Base-by-base conservation (phyloP, 2,113 vertebrate species). In the Dromiciops gliroides region DNA sequence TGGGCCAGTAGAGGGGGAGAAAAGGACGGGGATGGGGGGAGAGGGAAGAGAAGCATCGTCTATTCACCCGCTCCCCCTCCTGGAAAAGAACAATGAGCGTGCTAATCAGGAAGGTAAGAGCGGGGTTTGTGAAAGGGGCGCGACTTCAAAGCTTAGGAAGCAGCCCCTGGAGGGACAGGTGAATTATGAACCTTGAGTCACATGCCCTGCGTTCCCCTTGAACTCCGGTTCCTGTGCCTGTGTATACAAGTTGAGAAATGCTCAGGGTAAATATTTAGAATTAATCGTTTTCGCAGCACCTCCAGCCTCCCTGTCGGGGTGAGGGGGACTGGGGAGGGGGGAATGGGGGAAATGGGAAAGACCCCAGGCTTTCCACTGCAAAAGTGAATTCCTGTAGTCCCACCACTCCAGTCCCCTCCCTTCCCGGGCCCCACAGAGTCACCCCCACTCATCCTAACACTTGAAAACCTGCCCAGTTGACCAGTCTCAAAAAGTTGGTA, bases 121-220 rank as follows among this genome's bases (percentile, higher is more conserved):
- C 75, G 96, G 60, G 23, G 93, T 16, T 97, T 97, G 97, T 97
- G 97, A 97, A 97, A 98, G 92, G 96, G 92, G 90, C 98, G 96
- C 83, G 93, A 98, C 98, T 98, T 98, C 98, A 98, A 98, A 99
- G 98, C 67, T 95, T 96, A 97, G 83, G 94, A 95, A 96, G 98
- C 97, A 98, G 98, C 97, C 98, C 98, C 98, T 96, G 83, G 91
- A 97, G 98, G 98, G 98, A 97, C 98, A 97, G 97, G 96, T 98
- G 95, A 98, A 93, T 98, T 98, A 97, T 96, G 98, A 97, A 97
- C 92, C 96, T 98, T 98, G 98, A 98, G 98, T 98, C 98, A 98
- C 95, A 96, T 51, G 96, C 90, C 97, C 95, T 16, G 94, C 31
- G 47, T 95, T 97, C 98, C 96, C 97, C 97, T 97, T 97, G 98